A percentile compares a stretch with the other conserved stretches of the same genome.
Evolutionary conservation across 2,888 invertebrate genomes (phyloP).

Genomic region (Eristalis tenax): DNA sequence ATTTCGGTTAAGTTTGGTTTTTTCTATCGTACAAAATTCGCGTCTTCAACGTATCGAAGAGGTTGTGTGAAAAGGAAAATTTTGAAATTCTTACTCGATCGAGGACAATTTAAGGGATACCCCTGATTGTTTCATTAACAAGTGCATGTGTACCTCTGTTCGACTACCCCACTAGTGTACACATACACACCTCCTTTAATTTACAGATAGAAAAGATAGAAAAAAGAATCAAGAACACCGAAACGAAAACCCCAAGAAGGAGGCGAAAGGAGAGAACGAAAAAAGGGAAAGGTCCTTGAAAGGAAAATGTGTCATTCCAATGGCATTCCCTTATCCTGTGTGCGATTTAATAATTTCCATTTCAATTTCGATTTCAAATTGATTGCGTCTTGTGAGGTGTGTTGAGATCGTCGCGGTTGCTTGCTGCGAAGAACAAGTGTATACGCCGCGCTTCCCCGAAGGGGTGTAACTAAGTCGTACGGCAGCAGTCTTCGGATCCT

Average conservation of each 20-base stretch:
- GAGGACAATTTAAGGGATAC: neutral
- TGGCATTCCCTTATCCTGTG: slow-evolving; percentile 56
- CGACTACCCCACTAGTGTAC: slow-evolving; percentile 19
- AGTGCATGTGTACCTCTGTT: slow-evolving; percentile 49
- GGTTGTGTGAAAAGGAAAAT: neutral
- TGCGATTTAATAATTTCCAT: slow-evolving; percentile 63
- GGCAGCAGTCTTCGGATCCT: neutral
- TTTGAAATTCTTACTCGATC: neutral
- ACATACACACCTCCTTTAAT: slow-evolving; percentile 26
- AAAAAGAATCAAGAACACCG: neutral
- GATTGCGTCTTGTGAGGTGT: slow-evolving; percentile 52
- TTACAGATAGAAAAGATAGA: neutral
- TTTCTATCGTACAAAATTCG: neutral
- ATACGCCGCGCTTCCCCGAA: neutral
- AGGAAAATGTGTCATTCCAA: slow-evolving; percentile 71
- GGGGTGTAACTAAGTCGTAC: neutral
- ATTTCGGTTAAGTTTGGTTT: neutral
- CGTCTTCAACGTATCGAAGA: no score
- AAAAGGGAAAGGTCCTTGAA: slow-evolving; percentile 67
- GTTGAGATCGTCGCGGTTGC: neutral
- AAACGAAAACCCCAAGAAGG: neutral
- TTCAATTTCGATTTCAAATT: slow-evolving; percentile 31
- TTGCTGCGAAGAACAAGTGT: neutral
- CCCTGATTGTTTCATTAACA: neutral
- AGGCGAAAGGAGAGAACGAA: slow-evolving; percentile 2